phyloP scores from a whole-genome alignment of 2,888 invertebrate genomes.

The Ornithoptera alexandrae region DNA sequence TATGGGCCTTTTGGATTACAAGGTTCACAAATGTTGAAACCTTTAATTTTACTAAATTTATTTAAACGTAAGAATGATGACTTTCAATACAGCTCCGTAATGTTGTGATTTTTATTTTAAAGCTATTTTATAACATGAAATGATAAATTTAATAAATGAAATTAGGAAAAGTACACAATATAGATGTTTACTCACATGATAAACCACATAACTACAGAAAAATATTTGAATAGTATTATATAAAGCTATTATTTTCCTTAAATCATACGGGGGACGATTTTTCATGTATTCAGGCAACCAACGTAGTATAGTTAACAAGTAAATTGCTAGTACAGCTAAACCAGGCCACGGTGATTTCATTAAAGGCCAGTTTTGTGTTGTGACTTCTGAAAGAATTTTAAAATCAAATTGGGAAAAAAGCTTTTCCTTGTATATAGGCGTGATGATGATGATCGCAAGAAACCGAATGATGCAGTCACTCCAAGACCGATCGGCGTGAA shows the following conservation, averaged over 20 bases:
- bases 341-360: constrained; percentile 85
- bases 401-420: background rate
- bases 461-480: background rate
- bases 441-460: background rate
- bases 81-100: background rate
- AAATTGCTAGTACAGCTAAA: constrained; percentile 76
- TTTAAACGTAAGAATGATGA: no score
- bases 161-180: no score
- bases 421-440: background rate
- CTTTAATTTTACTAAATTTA: no score
- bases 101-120: background rate
- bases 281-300: constrained; percentile 87
- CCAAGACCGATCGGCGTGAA: no score
- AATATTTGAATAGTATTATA: constrained; percentile 86
- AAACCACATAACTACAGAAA: constrained; percentile 79
- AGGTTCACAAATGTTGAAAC: no score
- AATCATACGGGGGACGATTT: constrained; percentile 81
- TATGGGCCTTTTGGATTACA: no score
- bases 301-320: constrained; percentile 83
- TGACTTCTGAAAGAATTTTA: constrained; percentile 70
- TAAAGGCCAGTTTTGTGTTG: constrained; percentile 85
- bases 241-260: constrained; percentile 81
- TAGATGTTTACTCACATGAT: constrained; percentile 68
- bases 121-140: background rate
- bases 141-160: background rate